Conservation (phyloP, 1,140 invertebrate genomes). For the Dinoponera quadriceps region DNA sequence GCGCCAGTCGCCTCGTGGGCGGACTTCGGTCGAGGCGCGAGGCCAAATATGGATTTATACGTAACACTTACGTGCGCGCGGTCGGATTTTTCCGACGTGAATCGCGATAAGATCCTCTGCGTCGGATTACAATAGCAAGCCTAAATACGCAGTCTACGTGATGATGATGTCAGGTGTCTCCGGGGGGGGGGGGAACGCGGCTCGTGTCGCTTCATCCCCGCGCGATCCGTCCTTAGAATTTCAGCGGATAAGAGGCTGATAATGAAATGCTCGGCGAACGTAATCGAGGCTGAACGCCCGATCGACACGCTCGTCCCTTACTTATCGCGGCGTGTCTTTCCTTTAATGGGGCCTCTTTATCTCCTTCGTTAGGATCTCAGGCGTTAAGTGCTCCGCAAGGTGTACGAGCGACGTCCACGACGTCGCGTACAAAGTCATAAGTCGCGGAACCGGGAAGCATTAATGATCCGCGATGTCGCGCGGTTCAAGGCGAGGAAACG, state of each 20-base stretch:
- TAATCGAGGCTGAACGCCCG: neutral
- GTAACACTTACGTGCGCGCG: neutral
- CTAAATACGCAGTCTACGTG: too few species aligned
- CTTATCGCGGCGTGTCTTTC: neutral
- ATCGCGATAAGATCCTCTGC: too few species aligned
- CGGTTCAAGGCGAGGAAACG: too few species aligned
- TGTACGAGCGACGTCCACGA: too few species aligned
- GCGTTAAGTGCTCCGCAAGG: neutral
- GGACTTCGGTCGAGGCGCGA: neutral
- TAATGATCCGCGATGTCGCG: constrained; percentile 3
- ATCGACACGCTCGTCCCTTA: neutral
- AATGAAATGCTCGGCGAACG: too few species aligned
- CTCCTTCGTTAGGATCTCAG: neutral
- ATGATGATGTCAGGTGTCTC: too few species aligned
- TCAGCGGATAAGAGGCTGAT: too few species aligned
- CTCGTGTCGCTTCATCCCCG: too few species aligned
- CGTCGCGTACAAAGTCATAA: neutral
- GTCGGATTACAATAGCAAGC: too few species aligned
- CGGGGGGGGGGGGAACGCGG: too few species aligned
- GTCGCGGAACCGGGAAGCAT: neutral
- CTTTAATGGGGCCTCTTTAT: neutral
- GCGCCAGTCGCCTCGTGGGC: neutral
- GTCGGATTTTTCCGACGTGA: neutral
- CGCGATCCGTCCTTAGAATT: too few species aligned
- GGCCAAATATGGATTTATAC: neutral